Percentiles rank a stretch among this genome's conserved stretches.
Evolutionary conservation across 2,888 invertebrate species (phyloP).

Genomic region (Heliconius ethilla): DNA sequence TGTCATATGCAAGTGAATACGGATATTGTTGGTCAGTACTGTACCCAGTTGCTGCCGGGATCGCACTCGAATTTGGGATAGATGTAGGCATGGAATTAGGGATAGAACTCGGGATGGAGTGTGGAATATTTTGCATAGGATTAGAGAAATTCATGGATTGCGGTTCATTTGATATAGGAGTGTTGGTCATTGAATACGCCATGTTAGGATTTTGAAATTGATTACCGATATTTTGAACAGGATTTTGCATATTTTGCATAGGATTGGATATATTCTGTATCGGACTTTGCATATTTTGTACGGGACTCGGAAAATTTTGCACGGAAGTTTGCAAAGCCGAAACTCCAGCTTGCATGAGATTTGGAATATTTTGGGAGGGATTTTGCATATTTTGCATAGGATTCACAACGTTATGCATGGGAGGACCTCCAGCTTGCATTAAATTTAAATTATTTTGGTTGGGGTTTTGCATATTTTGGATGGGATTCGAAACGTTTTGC

Average conservation of each 20-base stretch:
- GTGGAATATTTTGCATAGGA: slow-evolving; percentile 31
- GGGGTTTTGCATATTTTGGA: slow-evolving; percentile 23
- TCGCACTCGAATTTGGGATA: slow-evolving; percentile 17
- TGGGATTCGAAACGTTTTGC: slow-evolving; percentile 31
- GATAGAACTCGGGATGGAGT: not conserved
- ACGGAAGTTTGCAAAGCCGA: slow-evolving; percentile 26
- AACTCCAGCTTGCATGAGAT: slow-evolving; percentile 29
- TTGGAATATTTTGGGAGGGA: slow-evolving; percentile 23
- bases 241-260: slow-evolving; percentile 28
- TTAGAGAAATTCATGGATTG: slow-evolving; percentile 20
- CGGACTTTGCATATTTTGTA: slow-evolving; percentile 21
- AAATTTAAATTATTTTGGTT: slow-evolving; percentile 17
- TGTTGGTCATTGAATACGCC: slow-evolving; percentile 23
- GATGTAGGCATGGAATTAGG: slow-evolving; percentile 1
- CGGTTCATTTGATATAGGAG: slow-evolving; percentile 23
- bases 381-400: slow-evolving; percentile 33
- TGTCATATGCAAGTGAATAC: slow-evolving; percentile 54
- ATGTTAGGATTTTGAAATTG: slow-evolving; percentile 32
- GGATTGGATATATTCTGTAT: slow-evolving; percentile 26
- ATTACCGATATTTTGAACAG: slow-evolving; percentile 1
- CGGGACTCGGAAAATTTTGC: slow-evolving; percentile 20
- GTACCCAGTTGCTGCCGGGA: slow-evolving; percentile 43
- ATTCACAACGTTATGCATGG: slow-evolving; percentile 19
- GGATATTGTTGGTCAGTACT: slow-evolving; percentile 57
- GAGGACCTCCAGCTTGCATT: not conserved